Conservation (phyloP, 2,113 vertebrate species). For the Caranx ignobilis region DNA sequence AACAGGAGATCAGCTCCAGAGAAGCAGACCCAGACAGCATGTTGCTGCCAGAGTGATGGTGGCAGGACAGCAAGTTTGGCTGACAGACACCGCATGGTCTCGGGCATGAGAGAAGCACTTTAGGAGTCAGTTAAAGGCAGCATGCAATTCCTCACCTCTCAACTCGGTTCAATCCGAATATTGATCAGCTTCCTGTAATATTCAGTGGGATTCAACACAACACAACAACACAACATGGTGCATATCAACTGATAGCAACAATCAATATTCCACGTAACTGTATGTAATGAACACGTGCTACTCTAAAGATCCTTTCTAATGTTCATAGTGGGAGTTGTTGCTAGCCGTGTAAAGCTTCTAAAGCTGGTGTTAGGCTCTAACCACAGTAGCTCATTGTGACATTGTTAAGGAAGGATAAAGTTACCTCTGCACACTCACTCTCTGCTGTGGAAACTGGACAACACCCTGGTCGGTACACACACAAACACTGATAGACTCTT, state of each 20-base stretch:
- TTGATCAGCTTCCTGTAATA: slow-evolving; percentile 53
- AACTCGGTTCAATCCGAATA: slow-evolving; percentile 38
- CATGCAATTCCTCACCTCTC: slow-evolving; percentile 72
- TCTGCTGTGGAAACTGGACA: slow-evolving; percentile 59
- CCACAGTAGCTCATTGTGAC: slow-evolving; percentile 63
- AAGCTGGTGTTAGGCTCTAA: slow-evolving; percentile 58
- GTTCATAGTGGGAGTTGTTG: slow-evolving; percentile 64
- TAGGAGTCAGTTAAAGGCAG: slow-evolving; percentile 75
- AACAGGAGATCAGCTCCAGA: slow-evolving; percentile 49
- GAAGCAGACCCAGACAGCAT: slow-evolving; percentile 49
- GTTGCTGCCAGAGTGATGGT: slow-evolving; percentile 43
- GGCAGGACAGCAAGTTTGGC: slow-evolving; percentile 50
- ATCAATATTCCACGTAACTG: slow-evolving; percentile 48
- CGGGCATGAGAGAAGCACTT: slow-evolving; percentile 77
- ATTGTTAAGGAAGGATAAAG: slow-evolving; percentile 44
- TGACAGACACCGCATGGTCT: slow-evolving; percentile 63
- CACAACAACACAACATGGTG: slow-evolving; percentile 50
- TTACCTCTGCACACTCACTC: slow-evolving; percentile 70
- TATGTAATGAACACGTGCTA: slow-evolving; percentile 54
- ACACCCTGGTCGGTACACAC: slow-evolving; percentile 42
- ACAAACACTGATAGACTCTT: slow-evolving; percentile 56
- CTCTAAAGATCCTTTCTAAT: slow-evolving; percentile 60
- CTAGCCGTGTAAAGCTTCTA: slow-evolving; percentile 50
- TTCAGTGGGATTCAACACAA: slow-evolving; percentile 45
- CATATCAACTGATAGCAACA: slow-evolving; percentile 60